phyloP scores from a whole-genome alignment of 2,888 invertebrate species.

The Habrosyne pyritoides region DNA sequence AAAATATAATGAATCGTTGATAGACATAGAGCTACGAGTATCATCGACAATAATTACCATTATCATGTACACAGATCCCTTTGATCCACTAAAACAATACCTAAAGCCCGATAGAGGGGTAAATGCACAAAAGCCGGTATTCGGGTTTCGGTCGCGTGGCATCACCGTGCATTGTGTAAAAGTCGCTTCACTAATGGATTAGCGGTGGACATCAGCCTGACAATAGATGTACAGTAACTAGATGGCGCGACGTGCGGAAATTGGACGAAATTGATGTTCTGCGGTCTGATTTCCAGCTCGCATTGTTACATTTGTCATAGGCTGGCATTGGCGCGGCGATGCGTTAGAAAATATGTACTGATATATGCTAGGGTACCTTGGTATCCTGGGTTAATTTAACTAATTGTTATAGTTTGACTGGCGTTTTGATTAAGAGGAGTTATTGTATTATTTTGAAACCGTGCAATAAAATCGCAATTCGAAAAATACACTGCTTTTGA shows the following conservation, averaged over 20 bases:
- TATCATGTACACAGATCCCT: not conserved
- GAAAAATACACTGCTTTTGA: too few relatives aligned
- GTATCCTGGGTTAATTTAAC: too few relatives aligned
- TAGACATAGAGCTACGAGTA: not conserved
- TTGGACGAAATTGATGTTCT: constrained; percentile 50
- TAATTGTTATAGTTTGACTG: too few relatives aligned
- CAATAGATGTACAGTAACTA: constrained; percentile 39
- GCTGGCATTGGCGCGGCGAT: not conserved
- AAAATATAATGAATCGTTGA: not conserved
- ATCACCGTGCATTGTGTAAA: constrained; percentile 63
- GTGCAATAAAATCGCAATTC: too few relatives aligned
- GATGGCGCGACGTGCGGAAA: constrained; percentile 45
- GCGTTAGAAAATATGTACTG: not conserved
- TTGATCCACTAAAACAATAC: constrained; percentile 13
- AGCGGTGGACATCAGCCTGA: constrained; percentile 50
- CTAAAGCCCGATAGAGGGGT: constrained; percentile 13
- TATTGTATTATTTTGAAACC: too few relatives aligned
- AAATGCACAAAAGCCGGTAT: constrained; percentile 42
- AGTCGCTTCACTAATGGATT: constrained; percentile 77
- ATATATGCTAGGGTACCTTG: not conserved
- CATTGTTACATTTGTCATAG: constrained; percentile 30
- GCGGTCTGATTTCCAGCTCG: constrained; percentile 35
- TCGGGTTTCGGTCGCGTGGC: constrained; percentile 37
- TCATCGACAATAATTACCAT: not conserved
- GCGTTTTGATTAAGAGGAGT: too few relatives aligned